These are phyloP conservation scores for Altica lythri DNA, from an alignment of 2,888 invertebrate genomes.

Conservation along the genomic window DNA sequence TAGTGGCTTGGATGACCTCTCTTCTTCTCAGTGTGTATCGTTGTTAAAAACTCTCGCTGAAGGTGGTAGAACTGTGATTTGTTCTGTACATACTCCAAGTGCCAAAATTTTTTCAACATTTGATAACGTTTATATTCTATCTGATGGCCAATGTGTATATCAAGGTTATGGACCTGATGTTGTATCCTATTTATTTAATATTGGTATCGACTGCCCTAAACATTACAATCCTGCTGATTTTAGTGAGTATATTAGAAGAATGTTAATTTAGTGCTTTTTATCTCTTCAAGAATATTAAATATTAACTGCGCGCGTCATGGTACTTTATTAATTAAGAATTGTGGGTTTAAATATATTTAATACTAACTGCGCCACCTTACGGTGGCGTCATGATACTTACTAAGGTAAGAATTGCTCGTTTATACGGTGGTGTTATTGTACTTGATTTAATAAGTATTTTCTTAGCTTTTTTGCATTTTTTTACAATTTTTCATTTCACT, in stretches of 20 bases:
- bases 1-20: slow-evolving; percentile 90
- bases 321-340: no score
- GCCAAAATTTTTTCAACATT: slow-evolving; percentile 90
- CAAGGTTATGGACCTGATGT: slow-evolving; percentile 79
- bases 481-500: no score
- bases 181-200: slow-evolving; percentile 77
- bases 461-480: no score
- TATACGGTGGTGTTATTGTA: no score
- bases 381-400: no score
- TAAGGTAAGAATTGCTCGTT: no score
- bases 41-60: slow-evolving; percentile 83
- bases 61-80: slow-evolving; percentile 88
- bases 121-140: slow-evolving; percentile 87
- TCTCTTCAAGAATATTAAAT: no score
- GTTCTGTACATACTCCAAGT: slow-evolving; percentile 96
- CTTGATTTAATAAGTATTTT: no score
- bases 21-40: slow-evolving; percentile 85
- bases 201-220: slow-evolving; percentile 83
- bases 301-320: no score
- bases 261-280: no score
- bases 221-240: slow-evolving; percentile 98
- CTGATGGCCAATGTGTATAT: slow-evolving; percentile 88
- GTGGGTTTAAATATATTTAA: no score
- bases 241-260: slow-evolving; percentile 71
- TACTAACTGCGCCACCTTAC: no score